Percentiles rank a stretch among this genome's conserved stretches.
Evolutionary conservation across 2,797 vertebrate genomes (phyloP).

Genomic region (Lagocephalus sceleratus): DNA sequence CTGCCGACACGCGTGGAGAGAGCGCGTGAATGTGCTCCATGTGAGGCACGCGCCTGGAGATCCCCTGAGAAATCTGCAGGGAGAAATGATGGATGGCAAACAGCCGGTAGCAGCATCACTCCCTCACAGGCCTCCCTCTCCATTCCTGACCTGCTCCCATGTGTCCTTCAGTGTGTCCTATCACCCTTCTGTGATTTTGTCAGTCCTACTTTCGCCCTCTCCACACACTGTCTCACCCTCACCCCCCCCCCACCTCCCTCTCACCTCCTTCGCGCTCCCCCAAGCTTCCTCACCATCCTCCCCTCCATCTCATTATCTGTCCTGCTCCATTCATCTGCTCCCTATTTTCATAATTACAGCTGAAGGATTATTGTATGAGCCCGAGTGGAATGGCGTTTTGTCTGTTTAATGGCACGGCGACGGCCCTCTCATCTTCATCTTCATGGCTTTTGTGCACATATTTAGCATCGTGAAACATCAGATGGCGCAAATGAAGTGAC

Average conservation of each 20-base stretch:
- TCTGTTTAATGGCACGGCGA: neutral
- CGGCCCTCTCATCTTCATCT: neutral
- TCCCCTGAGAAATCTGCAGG: slow-evolving; percentile 14
- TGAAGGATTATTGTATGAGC: neutral
- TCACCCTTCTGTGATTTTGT: slow-evolving; percentile 2
- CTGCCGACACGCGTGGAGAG: slow-evolving; percentile 7
- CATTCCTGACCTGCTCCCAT: slow-evolving; percentile 2
- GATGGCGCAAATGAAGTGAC: neutral
- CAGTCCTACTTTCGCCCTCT: slow-evolving; percentile 15
- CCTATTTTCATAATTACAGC: slow-evolving; percentile 22
- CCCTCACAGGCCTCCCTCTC: neutral
- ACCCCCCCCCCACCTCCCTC: neutral
- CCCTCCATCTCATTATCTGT: slow-evolving; percentile 25
- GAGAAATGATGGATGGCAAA: slow-evolving; percentile 30
- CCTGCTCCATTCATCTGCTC: neutral
- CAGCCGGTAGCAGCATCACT: slow-evolving; percentile 4
- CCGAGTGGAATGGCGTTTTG: slow-evolving; percentile 6
- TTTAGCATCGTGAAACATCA: neutral
- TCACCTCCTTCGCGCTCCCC: neutral
- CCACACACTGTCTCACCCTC: neutral
- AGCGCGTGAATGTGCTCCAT: slow-evolving; percentile 22
- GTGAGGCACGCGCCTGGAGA: neutral
- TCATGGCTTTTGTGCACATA: neutral
- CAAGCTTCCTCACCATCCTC: neutral
- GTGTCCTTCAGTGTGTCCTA: neutral